Conservation (phyloP, 2,888 invertebrate genomes). For the Euphydryas editha region DNA sequence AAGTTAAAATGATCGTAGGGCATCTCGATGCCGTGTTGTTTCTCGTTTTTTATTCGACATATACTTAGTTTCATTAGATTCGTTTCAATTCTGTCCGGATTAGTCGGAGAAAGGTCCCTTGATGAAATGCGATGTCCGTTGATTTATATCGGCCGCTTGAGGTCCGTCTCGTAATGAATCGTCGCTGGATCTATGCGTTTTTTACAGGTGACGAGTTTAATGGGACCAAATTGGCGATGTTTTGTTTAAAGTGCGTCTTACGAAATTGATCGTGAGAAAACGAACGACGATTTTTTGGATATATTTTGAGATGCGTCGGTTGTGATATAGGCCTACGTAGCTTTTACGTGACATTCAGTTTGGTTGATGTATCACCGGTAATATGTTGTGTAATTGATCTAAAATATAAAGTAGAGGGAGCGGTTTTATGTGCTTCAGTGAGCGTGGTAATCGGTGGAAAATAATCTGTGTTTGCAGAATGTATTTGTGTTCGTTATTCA, state of each 20-base stretch:
- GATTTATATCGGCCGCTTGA: constrained; percentile 76
- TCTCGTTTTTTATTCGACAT: constrained; percentile 67
- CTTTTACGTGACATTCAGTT: background rate
- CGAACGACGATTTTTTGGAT: background rate
- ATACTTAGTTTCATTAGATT: constrained; percentile 79
- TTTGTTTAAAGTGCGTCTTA: constrained; percentile 35
- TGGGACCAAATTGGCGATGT: constrained; percentile 41
- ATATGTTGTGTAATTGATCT: background rate
- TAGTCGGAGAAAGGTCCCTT: constrained; percentile 75
- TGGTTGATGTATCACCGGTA: background rate
- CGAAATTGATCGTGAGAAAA: constrained; percentile 40
- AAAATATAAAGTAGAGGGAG: no score
- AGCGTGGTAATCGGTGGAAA: background rate
- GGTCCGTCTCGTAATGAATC: constrained; percentile 74
- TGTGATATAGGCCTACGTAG: constrained; percentile 4
- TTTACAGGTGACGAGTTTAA: constrained; percentile 48
- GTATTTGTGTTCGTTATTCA: constrained; percentile 9
- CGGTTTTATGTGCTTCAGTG: no score
- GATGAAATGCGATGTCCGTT: constrained; percentile 76
- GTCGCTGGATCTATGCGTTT: constrained; percentile 60
- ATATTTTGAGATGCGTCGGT: background rate
- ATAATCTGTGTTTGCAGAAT: constrained; percentile 9
- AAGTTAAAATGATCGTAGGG: constrained; percentile 81
- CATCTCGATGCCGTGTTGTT: constrained; percentile 68
- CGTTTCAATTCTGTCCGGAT: constrained; percentile 81